phyloP scores from a whole-genome alignment of 2,113 vertebrate genomes.

The Ochotona princeps region DNA sequence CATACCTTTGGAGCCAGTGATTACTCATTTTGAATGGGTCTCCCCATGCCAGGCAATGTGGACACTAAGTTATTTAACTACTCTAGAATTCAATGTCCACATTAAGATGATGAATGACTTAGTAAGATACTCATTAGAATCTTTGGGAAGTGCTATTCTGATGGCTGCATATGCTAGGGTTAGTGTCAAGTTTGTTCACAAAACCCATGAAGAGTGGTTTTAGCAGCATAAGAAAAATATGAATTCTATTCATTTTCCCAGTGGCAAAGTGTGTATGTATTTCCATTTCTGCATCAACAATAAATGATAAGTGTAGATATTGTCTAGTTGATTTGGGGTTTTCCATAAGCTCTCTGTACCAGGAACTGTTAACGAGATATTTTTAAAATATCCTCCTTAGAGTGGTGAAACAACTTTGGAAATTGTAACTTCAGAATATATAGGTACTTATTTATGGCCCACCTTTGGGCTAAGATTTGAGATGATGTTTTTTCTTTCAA shows the following conservation, averaged over 20 bases:
- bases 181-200: not conserved
- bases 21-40: not conserved
- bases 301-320: slow-evolving; percentile 7
- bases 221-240: not conserved
- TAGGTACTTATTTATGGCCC: slow-evolving; percentile 64
- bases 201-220: slow-evolving; percentile 14
- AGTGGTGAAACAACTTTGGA: slow-evolving; percentile 37
- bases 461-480: slow-evolving; percentile 66
- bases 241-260: not conserved
- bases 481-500: slow-evolving; percentile 63
- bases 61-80: not conserved
- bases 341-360: slow-evolving; percentile 28
- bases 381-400: slow-evolving; percentile 43
- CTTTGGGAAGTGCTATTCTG: not conserved
- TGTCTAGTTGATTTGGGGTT: not conserved
- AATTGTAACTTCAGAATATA: slow-evolving; percentile 47
- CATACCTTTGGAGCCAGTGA: not conserved
- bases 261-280: not conserved
- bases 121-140: not conserved
- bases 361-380: slow-evolving; percentile 44
- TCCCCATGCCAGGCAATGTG: not conserved
- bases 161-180: not conserved
- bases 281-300: not conserved
- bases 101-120: not conserved
- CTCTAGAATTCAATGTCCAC: not conserved